These are phyloP conservation scores for Chloroceryle inda DNA, from an alignment of 2,797 vertebrate genomes.

Conservation along the genomic window DNA sequence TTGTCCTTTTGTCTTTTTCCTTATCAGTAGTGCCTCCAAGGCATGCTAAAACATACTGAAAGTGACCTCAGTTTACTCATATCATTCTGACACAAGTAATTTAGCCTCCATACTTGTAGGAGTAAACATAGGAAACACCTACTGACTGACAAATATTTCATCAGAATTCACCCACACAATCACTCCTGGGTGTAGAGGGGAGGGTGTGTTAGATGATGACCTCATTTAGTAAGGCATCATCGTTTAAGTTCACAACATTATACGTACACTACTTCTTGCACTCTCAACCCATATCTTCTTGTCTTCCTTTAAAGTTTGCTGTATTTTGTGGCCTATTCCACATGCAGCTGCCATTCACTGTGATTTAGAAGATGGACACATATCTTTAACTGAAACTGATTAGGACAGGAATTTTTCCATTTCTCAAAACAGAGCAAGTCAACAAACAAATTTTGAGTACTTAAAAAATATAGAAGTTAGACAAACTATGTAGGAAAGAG, in stretches of 20 bases:
- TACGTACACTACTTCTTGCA: background rate
- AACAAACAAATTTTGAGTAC: background rate
- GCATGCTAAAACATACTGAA: conserved; percentile 71
- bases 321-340: background rate
- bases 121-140: conserved; percentile 68
- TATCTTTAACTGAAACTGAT: background rate
- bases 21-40: conserved; percentile 77
- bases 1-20: conserved; percentile 76
- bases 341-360: background rate
- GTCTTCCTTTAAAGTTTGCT: background rate
- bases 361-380: background rate
- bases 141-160: conserved; percentile 65
- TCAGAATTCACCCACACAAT: conserved; percentile 11
- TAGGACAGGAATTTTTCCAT: background rate
- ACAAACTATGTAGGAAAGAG: background rate
- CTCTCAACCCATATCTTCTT: background rate
- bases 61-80: conserved; percentile 80
- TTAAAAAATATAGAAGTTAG: background rate
- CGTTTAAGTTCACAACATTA: background rate
- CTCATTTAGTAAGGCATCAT: background rate
- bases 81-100: conserved; percentile 76
- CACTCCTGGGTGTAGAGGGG: background rate
- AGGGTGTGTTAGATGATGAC: background rate
- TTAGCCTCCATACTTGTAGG: conserved; percentile 70
- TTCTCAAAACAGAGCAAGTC: background rate